Evolutionary conservation across 2,888 invertebrate genomes (phyloP), one percentile per base, ranked within the genome.

Genomic region (Lepidocyrtinus sp.): DNA sequence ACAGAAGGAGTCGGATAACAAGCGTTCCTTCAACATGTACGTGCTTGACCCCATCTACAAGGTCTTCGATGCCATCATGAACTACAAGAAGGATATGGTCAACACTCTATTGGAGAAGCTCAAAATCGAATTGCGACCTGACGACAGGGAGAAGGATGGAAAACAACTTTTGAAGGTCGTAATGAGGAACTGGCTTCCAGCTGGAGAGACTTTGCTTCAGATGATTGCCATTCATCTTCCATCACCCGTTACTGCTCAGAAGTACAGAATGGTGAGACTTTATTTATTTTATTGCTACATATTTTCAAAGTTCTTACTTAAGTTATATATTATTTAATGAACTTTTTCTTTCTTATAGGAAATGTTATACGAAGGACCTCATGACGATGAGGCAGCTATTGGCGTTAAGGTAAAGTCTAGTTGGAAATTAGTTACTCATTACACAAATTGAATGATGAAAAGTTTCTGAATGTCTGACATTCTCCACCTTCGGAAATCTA

Each of bases 211-310:
- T 88, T 91, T 99, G 88, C 96, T 99, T 91, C 98, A 99, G 92
- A 99, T 99, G 99, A 99, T 99, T 90, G 97, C 98, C 90, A 98
- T 99, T 89, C 99, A 99, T 89, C 91, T 99, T 89, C 99, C 99
- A 81, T 99, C 99, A 26, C 99, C 99, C 1, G 99, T 99, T 72
- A 96, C 96, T 80, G 99, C 99, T 74, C 99, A 99, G 91, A 96
- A 95, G 89, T 99, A 99, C 92, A 94, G 99, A 91, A 97, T 97
- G 96, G 99, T n/a, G n/a, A n/a, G n/a, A n/a, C n/a, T n/a, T n/a
- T n/a, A n/a, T n/a, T n/a, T n/a, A n/a, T n/a, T n/a, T n/a, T n/a
- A n/a, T n/a, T n/a, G n/a, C n/a, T n/a, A n/a, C n/a, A n/a, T n/a
- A n/a, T n/a, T n/a, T n/a, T n/a, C n/a, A n/a, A n/a, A n/a, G n/a